Base-by-base conservation (phyloP, 2,113 vertebrate genomes). In the Antechinus stuartii region DNA sequence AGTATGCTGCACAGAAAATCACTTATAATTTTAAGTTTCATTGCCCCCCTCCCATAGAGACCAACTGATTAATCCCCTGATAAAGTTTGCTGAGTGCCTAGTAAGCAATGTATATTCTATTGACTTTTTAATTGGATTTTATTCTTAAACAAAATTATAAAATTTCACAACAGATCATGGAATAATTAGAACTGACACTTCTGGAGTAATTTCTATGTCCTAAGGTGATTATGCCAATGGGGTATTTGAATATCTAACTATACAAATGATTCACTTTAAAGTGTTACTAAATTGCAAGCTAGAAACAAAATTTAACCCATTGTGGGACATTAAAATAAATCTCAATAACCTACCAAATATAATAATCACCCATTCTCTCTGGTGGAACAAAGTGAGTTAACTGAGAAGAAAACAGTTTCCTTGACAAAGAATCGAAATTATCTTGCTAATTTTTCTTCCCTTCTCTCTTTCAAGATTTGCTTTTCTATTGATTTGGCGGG, bases 171-270 rank as follows among this genome's bases (percentile, higher is more conserved):
- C 95, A 42, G 93, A 10, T 96, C 94, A 97, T 97, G 92, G 50
- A 97, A 94, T 96, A 97, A 97, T 35, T 89, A 97, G 94, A 95
- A 96, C 56, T 97, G 97, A 96, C 96, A 97, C 91, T 96, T 90
- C 96, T 92, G 94, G 46, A 96, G 93, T 91, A 94, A 97, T 93
- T 96, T 94, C 57, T 89, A 95, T 3, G 68, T 49, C 19, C 30
- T 91, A 94, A 94, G 91, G 93, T 89, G 47, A 96, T 93, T 96
- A 91, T 94, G 89, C 76, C 96, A 97, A 93, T 93, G 96, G 96
- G 94, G 35, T 19, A 95, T 91, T 76, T 95, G 95, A 90, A 95
- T 92, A 96, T 93, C 84, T 94, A 97, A 97, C 93, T 91, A 95
- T 54, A 47, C 54, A 84, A 95, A 91, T 0, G 91, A 89, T 94